A percentile compares a stretch with the other conserved stretches of the same genome.
Evolutionary conservation across 2,888 invertebrate species (phyloP).

Genomic region (Dolomedes plantarius): DNA sequence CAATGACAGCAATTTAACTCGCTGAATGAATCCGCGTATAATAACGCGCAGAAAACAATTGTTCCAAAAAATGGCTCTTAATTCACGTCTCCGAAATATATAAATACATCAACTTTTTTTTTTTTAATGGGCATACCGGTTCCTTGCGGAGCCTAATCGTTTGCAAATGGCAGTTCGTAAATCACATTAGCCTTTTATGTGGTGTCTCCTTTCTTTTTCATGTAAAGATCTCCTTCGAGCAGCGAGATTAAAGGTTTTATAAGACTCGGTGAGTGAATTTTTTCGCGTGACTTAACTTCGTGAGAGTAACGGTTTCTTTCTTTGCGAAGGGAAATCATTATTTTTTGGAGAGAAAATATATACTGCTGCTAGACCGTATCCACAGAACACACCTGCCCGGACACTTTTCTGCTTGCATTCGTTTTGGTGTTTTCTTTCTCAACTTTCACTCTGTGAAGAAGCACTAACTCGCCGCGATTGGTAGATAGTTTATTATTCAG

Average conservation of each 20-base stretch:
- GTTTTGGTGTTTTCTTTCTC: neutral
- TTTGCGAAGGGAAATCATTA: constrained; percentile 57
- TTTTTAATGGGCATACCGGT: too few relatives aligned
- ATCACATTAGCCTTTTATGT: neutral
- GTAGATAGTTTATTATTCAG: neutral
- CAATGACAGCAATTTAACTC: too few relatives aligned
- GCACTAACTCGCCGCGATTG: neutral
- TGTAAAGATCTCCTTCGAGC: neutral
- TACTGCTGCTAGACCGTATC: constrained; percentile 53
- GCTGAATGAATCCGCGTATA: too few relatives aligned
- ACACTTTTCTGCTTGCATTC: constrained; percentile 13
- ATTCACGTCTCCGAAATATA: too few relatives aligned
- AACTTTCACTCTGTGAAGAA: neutral
- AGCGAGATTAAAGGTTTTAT: constrained; percentile 12
- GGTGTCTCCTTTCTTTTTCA: constrained; percentile 6
- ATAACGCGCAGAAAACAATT: too few relatives aligned
- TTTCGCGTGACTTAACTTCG: constrained; percentile 55
- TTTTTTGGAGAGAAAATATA: constrained; percentile 33
- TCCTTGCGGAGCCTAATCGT: too few relatives aligned
- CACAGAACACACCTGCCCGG: constrained; percentile 47
- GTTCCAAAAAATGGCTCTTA: too few relatives aligned
- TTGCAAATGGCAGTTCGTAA: constrained; percentile 3
- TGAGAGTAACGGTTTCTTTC: constrained; percentile 63
- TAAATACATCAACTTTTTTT: too few relatives aligned
- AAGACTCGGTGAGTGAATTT: constrained; percentile 44